Evolutionary conservation across 2,113 vertebrate species (phyloP).

Genomic region (Prunella himalayana): DNA sequence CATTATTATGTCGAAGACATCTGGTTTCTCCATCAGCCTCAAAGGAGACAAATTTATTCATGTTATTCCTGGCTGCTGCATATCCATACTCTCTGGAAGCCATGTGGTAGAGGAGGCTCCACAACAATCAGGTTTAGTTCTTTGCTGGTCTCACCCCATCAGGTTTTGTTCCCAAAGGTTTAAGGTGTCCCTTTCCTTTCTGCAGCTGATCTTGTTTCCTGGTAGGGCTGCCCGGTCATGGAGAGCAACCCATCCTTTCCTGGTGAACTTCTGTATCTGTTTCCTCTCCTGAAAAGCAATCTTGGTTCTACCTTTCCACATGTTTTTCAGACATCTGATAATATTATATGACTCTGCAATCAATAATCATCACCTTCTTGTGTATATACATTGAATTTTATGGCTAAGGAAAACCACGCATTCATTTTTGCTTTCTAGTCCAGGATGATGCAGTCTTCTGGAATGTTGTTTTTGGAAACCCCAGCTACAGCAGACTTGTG

Average conservation of each 20-base stretch:
- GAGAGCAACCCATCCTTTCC: neutral
- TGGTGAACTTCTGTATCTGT: neutral
- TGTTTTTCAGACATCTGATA: neutral
- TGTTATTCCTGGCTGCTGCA: fast-evolving
- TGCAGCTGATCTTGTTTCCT: neutral
- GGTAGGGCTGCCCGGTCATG: too few relatives aligned
- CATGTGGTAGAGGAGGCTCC: neutral
- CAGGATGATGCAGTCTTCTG: neutral
- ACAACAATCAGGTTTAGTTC: neutral
- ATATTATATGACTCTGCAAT: neutral
- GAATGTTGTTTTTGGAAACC: conserved; percentile 34
- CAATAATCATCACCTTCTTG: neutral
- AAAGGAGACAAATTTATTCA: neutral
- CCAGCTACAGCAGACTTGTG: neutral
- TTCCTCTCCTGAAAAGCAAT: neutral
- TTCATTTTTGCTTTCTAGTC: neutral
- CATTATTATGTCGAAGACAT: neutral
- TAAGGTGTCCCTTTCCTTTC: neutral
- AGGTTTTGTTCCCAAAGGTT: neutral
- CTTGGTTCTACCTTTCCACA: neutral
- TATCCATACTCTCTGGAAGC: neutral
- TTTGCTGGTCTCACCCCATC: neutral
- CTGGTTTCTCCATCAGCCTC: neutral
- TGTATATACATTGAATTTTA: neutral
- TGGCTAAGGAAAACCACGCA: neutral